Evolutionary conservation across 2,797 vertebrate species (phyloP).

Genomic region (Sus cebifrons): DNA sequence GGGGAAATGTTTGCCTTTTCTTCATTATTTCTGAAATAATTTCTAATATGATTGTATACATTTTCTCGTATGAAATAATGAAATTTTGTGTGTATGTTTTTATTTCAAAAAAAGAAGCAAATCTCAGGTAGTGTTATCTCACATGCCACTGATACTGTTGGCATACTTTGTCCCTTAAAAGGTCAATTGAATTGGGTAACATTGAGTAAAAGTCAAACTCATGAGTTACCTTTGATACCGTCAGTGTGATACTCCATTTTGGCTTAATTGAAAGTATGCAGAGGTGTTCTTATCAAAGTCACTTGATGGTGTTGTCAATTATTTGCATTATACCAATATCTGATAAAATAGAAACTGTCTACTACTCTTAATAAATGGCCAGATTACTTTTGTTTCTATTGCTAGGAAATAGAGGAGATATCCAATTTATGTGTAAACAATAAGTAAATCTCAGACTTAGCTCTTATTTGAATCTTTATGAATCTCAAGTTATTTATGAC

Average conservation of each 20-base stretch:
- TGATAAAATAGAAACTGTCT: neutral
- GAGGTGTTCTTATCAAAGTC: neutral
- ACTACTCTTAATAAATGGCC: neutral
- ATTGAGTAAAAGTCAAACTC: neutral
- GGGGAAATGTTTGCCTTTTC: neutral
- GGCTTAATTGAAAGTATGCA: neutral
- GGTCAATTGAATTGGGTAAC: neutral
- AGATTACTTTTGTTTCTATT: neutral
- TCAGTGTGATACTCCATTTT: neutral
- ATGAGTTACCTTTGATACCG: neutral
- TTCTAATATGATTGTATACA: neutral
- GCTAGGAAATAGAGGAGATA: neutral
- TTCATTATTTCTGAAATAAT: constrained; percentile 7
- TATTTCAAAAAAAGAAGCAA: neutral
- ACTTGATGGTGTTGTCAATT: neutral
- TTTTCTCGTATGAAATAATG: neutral
- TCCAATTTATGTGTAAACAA: neutral
- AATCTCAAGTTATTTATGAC: constrained; percentile 52
- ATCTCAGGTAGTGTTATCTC: neutral
- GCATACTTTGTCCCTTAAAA: neutral
- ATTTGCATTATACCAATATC: neutral
- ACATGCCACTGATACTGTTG: neutral
- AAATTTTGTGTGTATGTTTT: neutral
- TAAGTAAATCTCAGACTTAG: neutral
- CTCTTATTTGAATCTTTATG: neutral